Base-by-base conservation (phyloP, 2,797 vertebrate species). In the Lagodon rhomboides region DNA sequence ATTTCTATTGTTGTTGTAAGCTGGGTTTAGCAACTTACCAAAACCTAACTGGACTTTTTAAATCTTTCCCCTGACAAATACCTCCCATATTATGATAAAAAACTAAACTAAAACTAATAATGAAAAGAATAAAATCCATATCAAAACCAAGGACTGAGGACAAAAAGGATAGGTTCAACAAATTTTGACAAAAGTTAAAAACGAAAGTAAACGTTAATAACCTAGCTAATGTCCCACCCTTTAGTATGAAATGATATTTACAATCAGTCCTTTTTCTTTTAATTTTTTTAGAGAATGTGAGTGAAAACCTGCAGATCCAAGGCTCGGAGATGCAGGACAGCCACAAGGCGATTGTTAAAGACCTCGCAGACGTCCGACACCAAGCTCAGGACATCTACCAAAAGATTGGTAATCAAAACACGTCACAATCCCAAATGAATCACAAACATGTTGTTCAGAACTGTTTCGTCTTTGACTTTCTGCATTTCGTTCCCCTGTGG, bases 321-420 rank as follows among this genome's bases (percentile, higher is more conserved):
- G 94, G 94, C 20, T 84, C 87, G 0, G 92, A 94, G 27, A 90
- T 96, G 47, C 85, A 79, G 56, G 90, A 94, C 34, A 89, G 89
- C 11, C 96, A 95, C 79, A 68, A 7, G 4, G 68, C 89, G 3
- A 94, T 96, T 50, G 91, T 94, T 6, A 72, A 91, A 3, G 89
- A 94, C 70, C 90, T 96, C 1, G 61, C 92, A 0, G 93, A 93
- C 0, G 88, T 94, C 59, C 61, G 96, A 73, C 90, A 86, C 65
- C 93, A 93, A 68, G 95, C 96, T 56, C 93, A 95, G 54, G 95
- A 96, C 67, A 95, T 97, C 91, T 95, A 96, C 82, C 91, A 91
- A 60, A 97, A 96, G 89, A 95, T 97, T 4, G 96, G 96, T 97
- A 82, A 68, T 13, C 20, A 15, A 27, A 55, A 30, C 13, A 2